These are phyloP conservation scores for Pelusios castaneus DNA, from an alignment of 2,113 vertebrate species.

Conservation along the genomic window DNA sequence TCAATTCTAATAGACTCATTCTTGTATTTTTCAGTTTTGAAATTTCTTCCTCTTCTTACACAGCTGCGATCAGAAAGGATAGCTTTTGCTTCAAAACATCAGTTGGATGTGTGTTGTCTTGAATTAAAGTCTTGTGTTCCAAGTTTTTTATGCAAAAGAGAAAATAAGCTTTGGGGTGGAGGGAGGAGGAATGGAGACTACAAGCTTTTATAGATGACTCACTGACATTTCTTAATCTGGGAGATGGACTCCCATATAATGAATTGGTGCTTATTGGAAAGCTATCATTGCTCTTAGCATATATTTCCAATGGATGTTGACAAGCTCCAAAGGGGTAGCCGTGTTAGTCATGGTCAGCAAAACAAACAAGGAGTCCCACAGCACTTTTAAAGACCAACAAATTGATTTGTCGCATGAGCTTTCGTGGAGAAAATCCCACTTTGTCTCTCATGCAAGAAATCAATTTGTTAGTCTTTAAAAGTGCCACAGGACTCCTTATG, in stretches of 20 bases:
- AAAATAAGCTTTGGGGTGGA: neutral
- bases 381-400: too few species aligned
- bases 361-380: too few species aligned
- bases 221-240: fast-evolving
- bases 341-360: too few species aligned
- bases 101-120: neutral
- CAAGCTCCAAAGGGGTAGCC: too few species aligned
- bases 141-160: neutral
- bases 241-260: neutral
- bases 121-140: neutral
- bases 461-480: too few species aligned
- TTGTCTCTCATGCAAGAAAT: too few species aligned
- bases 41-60: neutral
- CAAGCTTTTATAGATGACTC: neutral
- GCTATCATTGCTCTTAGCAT: fast-evolving
- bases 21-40: neutral
- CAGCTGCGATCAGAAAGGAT: neutral
- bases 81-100: neutral
- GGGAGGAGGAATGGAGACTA: neutral
- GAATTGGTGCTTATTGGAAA: neutral
- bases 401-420: too few species aligned
- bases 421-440: too few species aligned
- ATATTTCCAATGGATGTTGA: fast-evolving
- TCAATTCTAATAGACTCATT: neutral
- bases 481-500: too few species aligned